Evolutionary conservation across 2,113 vertebrate genomes (phyloP), one percentile per base, ranked within the genome.

Genomic region (Amphiprion ocellaris): DNA sequence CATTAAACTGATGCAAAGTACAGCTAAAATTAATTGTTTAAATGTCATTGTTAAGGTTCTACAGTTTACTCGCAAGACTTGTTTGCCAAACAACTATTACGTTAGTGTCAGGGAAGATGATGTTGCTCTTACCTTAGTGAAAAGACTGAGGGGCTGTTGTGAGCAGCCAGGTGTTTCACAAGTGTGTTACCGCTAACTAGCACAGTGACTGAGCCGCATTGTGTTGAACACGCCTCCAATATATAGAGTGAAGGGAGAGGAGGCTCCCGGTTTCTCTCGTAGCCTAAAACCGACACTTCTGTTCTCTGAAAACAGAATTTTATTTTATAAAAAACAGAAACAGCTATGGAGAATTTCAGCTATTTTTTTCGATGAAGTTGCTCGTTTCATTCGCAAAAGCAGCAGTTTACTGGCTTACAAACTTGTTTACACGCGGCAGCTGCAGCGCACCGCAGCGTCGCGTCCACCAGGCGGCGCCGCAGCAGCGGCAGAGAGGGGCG

Each of bases 121-220:
- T 10, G 50, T 15, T 23, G 26, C 0, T 30, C 87, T 92, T 82
- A 92, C 90, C 89, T 86, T 82, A 11, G 1, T 6, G 1, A 12
- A 21, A 68, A 64, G 53, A 74, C 37, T 33, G 69, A 74, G 61
- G 46, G 5, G 83, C 77, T 84, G 85, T n/a, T 76, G 79, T 78
- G 77, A 44, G 23, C 3, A 5, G 59, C 3, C 21, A 69, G 74
- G 16, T 76, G 70, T 64, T 26, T 37, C 47, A 67, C 4, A 7
- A 70, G 55, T 26, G 60, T 64, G 46, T 77, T 63, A n/a, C 17
- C 19, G 4, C 12, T 14, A 14, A 50, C 3, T 24, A 11, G 28
- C 10, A 15, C 39, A 10, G 19, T 1, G n/a, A 11, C 10, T 46
- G 19, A 72, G 3, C 7, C 26, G 55, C 19, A 15, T 3, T 4